Percentiles rank a stretch among this genome's conserved stretches.
Conservation (phyloP, 2,888 invertebrate species). For the Thelaira solivaga region DNA sequence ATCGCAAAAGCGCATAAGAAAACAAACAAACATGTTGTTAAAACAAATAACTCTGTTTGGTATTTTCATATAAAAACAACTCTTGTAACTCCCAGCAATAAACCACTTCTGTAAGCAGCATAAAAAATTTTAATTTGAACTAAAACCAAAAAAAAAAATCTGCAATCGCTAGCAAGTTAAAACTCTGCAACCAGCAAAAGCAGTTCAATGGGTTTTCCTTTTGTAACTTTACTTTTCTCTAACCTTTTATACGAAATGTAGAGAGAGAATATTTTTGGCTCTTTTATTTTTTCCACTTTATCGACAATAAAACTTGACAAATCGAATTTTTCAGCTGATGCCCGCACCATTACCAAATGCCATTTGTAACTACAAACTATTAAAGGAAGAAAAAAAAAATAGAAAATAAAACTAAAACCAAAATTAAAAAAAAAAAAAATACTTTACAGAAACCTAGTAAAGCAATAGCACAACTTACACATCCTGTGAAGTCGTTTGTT, state of each 20-base stretch:
- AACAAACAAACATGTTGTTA: background rate
- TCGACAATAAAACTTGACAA: constrained; percentile 64
- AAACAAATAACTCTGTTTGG: constrained; percentile 1
- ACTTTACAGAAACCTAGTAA: background rate
- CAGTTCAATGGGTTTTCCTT: background rate
- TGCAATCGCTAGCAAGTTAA: background rate
- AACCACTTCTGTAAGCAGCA: background rate
- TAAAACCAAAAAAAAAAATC: background rate
- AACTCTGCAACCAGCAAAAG: constrained; percentile 13
- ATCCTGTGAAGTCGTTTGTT: constrained; percentile 27
- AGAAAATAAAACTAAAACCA: constrained; percentile 10
- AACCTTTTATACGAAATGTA: too few species aligned
- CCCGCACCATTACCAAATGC: constrained; percentile 48
- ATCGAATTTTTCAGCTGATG: constrained; percentile 62
- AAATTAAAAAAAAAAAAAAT: background rate
- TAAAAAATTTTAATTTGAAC: background rate
- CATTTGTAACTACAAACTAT: constrained; percentile 51
- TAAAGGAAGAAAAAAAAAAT: background rate
- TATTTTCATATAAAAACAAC: background rate
- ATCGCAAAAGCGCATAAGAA: background rate
- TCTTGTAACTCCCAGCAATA: background rate
- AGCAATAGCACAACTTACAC: constrained; percentile 13
- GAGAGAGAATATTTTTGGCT: background rate
- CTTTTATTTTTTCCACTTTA: constrained; percentile 30
- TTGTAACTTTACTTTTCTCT: background rate